A percentile compares a stretch with the other conserved stretches of the same genome.
Conservation (phyloP, 92 coral and sea anemone species). For the Heteractis magnifica region DNA sequence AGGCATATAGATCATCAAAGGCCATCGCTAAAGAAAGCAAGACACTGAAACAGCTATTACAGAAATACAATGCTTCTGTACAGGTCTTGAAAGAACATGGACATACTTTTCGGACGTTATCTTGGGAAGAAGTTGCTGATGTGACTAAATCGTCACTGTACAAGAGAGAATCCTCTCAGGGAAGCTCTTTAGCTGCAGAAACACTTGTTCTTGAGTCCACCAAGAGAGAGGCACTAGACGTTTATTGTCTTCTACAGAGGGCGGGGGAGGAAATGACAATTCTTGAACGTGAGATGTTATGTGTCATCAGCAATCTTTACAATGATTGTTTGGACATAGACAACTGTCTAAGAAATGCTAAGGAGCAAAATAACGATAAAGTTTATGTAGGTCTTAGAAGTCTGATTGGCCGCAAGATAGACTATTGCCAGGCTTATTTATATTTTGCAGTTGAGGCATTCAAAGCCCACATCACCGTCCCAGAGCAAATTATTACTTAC, state of each 20-base stretch:
- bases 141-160: conserved; percentile 34
- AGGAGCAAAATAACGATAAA: neutral
- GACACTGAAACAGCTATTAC: conserved; percentile 37
- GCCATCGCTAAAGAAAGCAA: conserved; percentile 51
- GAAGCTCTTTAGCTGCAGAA: neutral
- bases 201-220: neutral
- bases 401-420: neutral
- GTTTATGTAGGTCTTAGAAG: neutral
- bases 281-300: conserved; percentile 43
- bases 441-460: conserved; percentile 8
- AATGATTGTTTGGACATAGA: conserved; percentile 1
- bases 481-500: neutral
- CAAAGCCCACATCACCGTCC: neutral
- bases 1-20: conserved; percentile 40
- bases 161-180: neutral
- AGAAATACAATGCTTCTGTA: conserved; percentile 50
- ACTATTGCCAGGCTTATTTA: neutral
- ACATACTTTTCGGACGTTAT: conserved; percentile 25
- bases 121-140: conserved; percentile 62
- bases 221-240: conserved; percentile 57
- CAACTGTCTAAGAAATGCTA: neutral
- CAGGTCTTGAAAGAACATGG: conserved; percentile 45
- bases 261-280: conserved; percentile 47
- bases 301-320: neutral
- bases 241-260: conserved; percentile 26